Percentiles rank a stretch among this genome's conserved stretches.
These are phyloP conservation scores for Papilio machaon DNA, from an alignment of 1,140 invertebrate species.

Conservation along the genomic window DNA sequence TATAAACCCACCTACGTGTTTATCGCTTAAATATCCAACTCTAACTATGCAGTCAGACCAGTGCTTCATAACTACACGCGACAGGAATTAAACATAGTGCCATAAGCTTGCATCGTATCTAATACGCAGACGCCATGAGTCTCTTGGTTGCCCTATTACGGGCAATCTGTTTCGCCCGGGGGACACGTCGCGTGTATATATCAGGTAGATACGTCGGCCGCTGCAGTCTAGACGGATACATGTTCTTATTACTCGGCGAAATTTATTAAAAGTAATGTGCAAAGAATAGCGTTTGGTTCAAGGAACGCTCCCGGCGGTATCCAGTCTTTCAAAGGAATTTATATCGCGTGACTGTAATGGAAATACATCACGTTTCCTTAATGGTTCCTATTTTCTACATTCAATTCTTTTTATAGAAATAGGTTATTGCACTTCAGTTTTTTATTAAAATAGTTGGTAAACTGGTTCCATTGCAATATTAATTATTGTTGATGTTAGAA, in stretches of 20 bases:
- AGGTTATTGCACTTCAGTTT: neutral
- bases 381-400: neutral
- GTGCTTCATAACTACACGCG: neutral
- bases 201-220: conserved; percentile 24
- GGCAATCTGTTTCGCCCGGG: conserved; percentile 27
- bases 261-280: conserved; percentile 28
- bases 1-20: too few species aligned
- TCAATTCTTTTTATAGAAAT: conserved; percentile 12
- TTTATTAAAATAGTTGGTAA: neutral
- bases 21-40: neutral
- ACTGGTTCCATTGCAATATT: neutral
- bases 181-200: conserved; percentile 26
- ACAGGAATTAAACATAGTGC: neutral
- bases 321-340: conserved; percentile 20
- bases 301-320: neutral
- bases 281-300: conserved; percentile 1
- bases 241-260: conserved; percentile 17
- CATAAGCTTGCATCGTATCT: neutral
- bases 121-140: conserved; percentile 1
- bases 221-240: conserved; percentile 28
- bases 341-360: neutral
- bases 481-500: neutral
- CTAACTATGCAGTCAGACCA: neutral
- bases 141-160: conserved; percentile 22
- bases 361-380: conserved; percentile 11